Conservation (phyloP, 2,888 invertebrate species). For the Mylabris sibirica region DNA sequence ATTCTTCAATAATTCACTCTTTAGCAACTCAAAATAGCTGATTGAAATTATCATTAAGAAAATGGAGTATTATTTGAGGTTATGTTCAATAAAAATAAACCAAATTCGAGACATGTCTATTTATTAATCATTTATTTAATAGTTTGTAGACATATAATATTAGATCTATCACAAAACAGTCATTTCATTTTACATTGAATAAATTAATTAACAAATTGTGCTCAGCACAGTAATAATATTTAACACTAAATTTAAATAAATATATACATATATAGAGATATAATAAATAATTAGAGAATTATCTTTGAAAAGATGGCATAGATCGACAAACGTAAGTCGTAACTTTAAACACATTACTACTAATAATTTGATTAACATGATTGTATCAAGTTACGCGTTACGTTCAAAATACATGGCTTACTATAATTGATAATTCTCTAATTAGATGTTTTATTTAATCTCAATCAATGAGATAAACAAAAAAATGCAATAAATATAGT, state of each 20-base stretch:
- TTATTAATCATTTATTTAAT: slow-evolving; percentile 22
- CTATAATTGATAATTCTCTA: too few relatives aligned
- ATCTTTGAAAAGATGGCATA: too few relatives aligned
- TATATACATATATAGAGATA: background rate
- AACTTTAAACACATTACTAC: too few relatives aligned
- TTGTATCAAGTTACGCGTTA: too few relatives aligned
- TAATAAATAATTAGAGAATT: too few relatives aligned
- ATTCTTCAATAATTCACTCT: background rate
- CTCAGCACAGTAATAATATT: slow-evolving; percentile 23
- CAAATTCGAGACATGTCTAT: slow-evolving; percentile 14
- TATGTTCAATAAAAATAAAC: background rate
- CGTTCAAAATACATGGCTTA: too few relatives aligned
- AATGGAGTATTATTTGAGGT: background rate
- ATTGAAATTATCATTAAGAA: too few relatives aligned
- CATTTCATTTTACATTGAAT: slow-evolving; percentile 23
- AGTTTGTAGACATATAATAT: slow-evolving; percentile 17
- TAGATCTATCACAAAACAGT: slow-evolving; percentile 26
- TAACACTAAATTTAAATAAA: background rate
- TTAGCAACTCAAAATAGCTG: too few relatives aligned
- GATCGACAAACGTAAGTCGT: too few relatives aligned
- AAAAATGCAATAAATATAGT: slow-evolving; percentile 22
- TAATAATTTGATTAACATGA: too few relatives aligned
- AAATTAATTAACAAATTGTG: slow-evolving; percentile 30
- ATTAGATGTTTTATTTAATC: too few relatives aligned
- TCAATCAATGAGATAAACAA: slow-evolving; percentile 9